Evolutionary conservation across 2,113 vertebrate species (phyloP), one percentile per base, ranked within the genome.

Genomic region (Aspidoscelis tigris): DNA sequence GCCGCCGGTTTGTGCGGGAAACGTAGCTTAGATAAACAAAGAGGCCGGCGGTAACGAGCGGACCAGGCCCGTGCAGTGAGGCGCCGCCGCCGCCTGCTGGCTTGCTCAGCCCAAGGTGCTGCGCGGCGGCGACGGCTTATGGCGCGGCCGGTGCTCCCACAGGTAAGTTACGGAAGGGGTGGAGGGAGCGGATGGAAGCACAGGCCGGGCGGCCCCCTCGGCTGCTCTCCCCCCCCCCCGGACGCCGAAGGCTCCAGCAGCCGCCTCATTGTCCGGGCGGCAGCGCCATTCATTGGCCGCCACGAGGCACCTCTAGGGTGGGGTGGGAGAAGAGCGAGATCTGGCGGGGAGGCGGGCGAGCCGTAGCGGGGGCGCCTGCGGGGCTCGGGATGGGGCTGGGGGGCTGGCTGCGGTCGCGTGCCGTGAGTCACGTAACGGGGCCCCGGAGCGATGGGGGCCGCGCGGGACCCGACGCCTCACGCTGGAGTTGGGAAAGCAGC

Each of bases 241-340:
- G 26, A 50, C 20, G 87, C 80, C 89, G 58, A 86, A 81, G 82
- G 90, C 65, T 90, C 76, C 58, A 33, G 33, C 82, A 7, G 83
- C 55, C 11, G 69, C 78, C 76, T 89, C 77, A 91, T 92, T 92
- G 90, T 92, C 90, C 89, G 76, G 85, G 72, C 78, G 85, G 73
- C 81, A 71, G 76, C 79, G 87, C 88, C 92, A 92, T 92, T 93
- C 92, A 91, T 92, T 91, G 88, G 82, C 83, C 58, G 58, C 58
- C 78, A 55, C 39, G 79, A 76, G 81, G 78, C 87, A 81, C 83
- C 66, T 53, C 22, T 33, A 10, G 80, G 81, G 89, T 44, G 68
- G 79, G 82, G 69, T 76, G 85, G 87, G 83, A 53, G 33, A 33
- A 33, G n/a, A 33, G 33, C 72, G 3, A 77, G 79, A 41, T 50